Evolutionary conservation across 30 jellyfish, hydroid and myxozoan species (phyloP).

Genomic region (Pseudorhiza aurosa): DNA sequence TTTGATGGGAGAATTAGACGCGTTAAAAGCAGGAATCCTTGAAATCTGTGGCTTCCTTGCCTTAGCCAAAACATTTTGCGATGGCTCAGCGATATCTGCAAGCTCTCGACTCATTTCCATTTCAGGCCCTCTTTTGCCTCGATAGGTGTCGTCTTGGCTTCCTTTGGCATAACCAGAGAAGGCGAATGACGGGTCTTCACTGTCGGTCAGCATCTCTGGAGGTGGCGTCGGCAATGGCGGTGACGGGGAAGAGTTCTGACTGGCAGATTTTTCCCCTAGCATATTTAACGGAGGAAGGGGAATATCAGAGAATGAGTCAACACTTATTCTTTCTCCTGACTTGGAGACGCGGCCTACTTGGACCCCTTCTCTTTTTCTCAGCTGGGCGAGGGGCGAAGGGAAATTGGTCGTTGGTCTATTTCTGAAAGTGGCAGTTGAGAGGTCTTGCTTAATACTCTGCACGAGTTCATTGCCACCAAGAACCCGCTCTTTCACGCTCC

Average conservation of each 20-base stretch:
- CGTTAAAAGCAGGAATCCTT: constrained; percentile 49
- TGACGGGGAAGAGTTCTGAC: constrained; percentile 69
- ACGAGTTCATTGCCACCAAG: constrained; percentile 38
- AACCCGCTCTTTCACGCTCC: background rate
- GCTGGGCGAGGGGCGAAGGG: constrained; percentile 53
- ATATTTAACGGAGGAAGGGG: constrained; percentile 87
- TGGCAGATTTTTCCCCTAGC: constrained; percentile 56
- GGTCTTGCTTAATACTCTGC: constrained; percentile 50
- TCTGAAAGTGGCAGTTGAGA: constrained; percentile 31
- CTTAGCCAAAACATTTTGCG: constrained; percentile 7
- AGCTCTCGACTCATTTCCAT: background rate
- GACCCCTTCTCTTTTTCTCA: constrained; percentile 26
- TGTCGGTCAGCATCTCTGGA: constrained; percentile 66
- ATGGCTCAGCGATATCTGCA: background rate
- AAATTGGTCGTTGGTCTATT: background rate
- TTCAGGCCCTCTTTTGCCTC: background rate
- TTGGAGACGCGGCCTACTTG: background rate
- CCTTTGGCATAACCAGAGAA: constrained; percentile 1
- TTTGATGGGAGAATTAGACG: constrained; percentile 60
- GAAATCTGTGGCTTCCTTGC: constrained; percentile 58
- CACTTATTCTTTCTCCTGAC: constrained; percentile 41
- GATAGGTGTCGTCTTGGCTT: background rate
- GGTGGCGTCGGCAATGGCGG: constrained; percentile 79
- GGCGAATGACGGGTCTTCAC: constrained; percentile 45
- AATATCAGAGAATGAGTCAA: constrained; percentile 78